Evolutionary conservation across 2,888 invertebrate species (phyloP), one percentile per base, ranked within the genome.

Genomic region (Cataglyphis livida): DNA sequence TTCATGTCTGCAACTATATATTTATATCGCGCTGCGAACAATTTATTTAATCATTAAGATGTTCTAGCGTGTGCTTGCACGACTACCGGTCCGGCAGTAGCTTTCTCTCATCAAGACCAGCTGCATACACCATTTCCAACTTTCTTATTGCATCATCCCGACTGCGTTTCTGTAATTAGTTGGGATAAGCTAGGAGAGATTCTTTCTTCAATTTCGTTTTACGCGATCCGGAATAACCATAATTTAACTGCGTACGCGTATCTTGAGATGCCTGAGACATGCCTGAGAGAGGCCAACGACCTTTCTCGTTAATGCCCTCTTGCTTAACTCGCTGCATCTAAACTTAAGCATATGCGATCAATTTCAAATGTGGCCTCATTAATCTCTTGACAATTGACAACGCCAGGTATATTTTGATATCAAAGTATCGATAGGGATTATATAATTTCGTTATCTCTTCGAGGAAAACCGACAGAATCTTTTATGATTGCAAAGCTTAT

Each of bases 401-500:
- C 35, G 18, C 18, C 35, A 15, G 21, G 21, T 18, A 12, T n/a
- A 25, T 21, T 21, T 32, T 32, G 21, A 18, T 70, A 25, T 70
- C 9, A 12, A 71, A 12, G 18, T 12, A 61, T 70, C 21, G 21
- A 44, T 59, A 59, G 65, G 41, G 25, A 70, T 59, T 51, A 51
- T 51, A 51, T 51, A n/a, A n/a, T 7, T 51, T 59, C 0, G 41
- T 57, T 51, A 75, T 70, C 57, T 78, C 3, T 41, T 41, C 21
- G 21, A 28, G 28, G 7, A 68, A 4, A 68, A 66, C 15, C 35
- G 38, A 64, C n/a, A 65, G 35, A 66, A 18, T 44, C 44, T 32
- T 59, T 48, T 12, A 3, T 18, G 32, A 21, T 59, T 44, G 32
- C 32, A 59, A 87, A 74, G 87, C 84, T 87, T 87, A 88, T 87